phyloP scores from a whole-genome alignment of 1,140 invertebrate species.

The Andricus grossulariae region DNA sequence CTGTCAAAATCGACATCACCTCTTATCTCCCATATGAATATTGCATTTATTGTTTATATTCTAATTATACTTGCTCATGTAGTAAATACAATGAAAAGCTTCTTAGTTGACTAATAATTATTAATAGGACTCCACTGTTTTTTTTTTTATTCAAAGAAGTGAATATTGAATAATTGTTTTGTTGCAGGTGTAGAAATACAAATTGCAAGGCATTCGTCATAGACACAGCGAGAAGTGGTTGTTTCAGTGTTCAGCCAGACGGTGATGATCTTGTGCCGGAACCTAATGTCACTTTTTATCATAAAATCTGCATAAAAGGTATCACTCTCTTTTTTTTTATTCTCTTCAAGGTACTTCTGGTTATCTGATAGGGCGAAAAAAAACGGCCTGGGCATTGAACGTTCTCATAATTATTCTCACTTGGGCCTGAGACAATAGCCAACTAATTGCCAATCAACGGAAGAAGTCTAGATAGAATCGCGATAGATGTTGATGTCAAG shows the following conservation, averaged over 20 bases:
- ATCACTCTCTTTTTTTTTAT: conserved; percentile 28
- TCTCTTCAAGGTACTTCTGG: neutral
- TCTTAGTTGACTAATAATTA: too few relatives aligned
- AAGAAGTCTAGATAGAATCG: conserved; percentile 8
- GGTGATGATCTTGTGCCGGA: conserved; percentile 63
- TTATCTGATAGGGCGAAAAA: neutral
- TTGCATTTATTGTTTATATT: too few relatives aligned
- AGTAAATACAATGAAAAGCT: too few relatives aligned
- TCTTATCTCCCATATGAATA: too few relatives aligned
- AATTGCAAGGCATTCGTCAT: conserved; percentile 68
- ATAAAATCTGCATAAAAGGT: conserved; percentile 66
- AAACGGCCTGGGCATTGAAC: conserved; percentile 5
- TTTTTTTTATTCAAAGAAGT: too few relatives aligned
- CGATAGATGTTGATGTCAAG: neutral
- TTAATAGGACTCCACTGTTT: too few relatives aligned
- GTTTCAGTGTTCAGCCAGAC: conserved; percentile 59
- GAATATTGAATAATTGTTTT: neutral
- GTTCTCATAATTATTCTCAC: conserved; percentile 12
- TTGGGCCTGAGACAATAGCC: neutral
- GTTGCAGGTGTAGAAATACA: conserved; percentile 57
- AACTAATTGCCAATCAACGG: conserved; percentile 27
- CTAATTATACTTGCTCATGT: too few relatives aligned
- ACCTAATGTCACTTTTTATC: conserved; percentile 62
- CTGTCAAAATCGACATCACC: too few relatives aligned
- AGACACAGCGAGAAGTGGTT: conserved; percentile 64